Base-by-base conservation (phyloP, 2,113 vertebrate genomes). In the Podarcis raffonei region DNA sequence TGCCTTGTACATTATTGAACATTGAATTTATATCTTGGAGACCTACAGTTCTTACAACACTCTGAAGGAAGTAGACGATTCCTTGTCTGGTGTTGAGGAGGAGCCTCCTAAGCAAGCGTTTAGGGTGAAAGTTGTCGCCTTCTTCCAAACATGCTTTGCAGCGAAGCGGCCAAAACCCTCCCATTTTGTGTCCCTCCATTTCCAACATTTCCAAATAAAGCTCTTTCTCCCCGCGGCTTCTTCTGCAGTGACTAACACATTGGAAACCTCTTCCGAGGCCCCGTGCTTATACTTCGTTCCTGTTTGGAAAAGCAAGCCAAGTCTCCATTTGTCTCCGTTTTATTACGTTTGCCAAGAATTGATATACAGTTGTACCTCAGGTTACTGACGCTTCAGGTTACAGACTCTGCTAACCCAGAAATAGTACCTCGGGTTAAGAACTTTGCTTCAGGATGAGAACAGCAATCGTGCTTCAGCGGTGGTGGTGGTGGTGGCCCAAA, bases 131-230 rank as follows among this genome's bases (percentile, higher is more conserved):
- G 22, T 23, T 71, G 0, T 0, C 13, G 22, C 18, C 42, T 85
- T 87, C 81, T 75, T 90, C 62, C 78, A n/a, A 75, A 80, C 81
- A 81, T 1, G 0, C 23, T 89, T 83, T 83, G 82, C 30, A 74
- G 37, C 80, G 22, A 62, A 87, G 37, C 27, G 85, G 32, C 53
- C 2, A 2, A 32, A 25, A 39, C 1, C 69, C 91, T 68, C 9
- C 22, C 39, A 18, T 30, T 0, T 0, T 0, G 22, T 65, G 48
- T 53, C 13, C 0, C 0, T 0, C 16, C 48, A 18, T 6, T 59
- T 1, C 0, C 65, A 8, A 22, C 13, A 42, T 87, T 85, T 87
- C 94, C 96, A 95, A 96, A 96, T 95, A 95, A 92, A 96, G 95
- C 39, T 88, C 71, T 93, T 76, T 42, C 59, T 23, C 6, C 42